Evolutionary conservation across 2,888 invertebrate species (phyloP).

Genomic region (Caenorhabditis zanzibari): DNA sequence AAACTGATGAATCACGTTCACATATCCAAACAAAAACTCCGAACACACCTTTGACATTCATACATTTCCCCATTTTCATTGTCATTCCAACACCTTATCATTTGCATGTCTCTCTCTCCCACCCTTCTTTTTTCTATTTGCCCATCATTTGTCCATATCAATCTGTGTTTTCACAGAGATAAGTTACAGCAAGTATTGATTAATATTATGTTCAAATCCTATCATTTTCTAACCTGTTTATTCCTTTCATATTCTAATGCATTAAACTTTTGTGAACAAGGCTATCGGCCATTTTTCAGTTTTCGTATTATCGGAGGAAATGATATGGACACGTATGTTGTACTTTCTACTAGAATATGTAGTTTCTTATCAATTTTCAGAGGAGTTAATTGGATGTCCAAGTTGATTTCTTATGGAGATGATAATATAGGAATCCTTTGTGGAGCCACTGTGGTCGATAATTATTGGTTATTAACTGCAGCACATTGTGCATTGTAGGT

Average conservation of each 20-base stretch:
- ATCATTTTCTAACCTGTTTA: constrained; percentile 11
- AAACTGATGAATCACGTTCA: background rate
- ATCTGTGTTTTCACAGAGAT: constrained; percentile 16
- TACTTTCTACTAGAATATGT: background rate
- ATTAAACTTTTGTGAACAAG: constrained; percentile 52
- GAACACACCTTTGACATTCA: constrained; percentile 44
- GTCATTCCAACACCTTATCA: constrained; percentile 32
- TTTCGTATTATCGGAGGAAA: constrained; percentile 60
- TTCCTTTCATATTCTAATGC: constrained; percentile 4
- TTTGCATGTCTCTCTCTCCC: constrained; percentile 43
- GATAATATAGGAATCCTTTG: constrained; percentile 64
- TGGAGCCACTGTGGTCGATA: constrained; percentile 71
- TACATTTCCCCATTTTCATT: background rate
- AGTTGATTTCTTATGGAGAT: constrained; percentile 48
- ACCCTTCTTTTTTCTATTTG: constrained; percentile 15
- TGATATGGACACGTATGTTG: constrained; percentile 15
- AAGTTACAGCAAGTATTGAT: constrained; percentile 30
- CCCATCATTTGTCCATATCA: constrained; percentile 14
- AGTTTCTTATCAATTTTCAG: constrained; percentile 6
- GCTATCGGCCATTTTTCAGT: constrained; percentile 11
- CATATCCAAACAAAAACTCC: background rate
- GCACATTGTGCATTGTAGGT: constrained; percentile 70
- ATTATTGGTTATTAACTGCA: constrained; percentile 68
- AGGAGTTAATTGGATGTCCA: constrained; percentile 60
- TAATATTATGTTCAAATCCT: constrained; percentile 11